A percentile compares a stretch with the other conserved stretches of the same genome.
Evolutionary conservation across 2,888 invertebrate genomes (phyloP).

Genomic region (Macrosoma leucophasiata): DNA sequence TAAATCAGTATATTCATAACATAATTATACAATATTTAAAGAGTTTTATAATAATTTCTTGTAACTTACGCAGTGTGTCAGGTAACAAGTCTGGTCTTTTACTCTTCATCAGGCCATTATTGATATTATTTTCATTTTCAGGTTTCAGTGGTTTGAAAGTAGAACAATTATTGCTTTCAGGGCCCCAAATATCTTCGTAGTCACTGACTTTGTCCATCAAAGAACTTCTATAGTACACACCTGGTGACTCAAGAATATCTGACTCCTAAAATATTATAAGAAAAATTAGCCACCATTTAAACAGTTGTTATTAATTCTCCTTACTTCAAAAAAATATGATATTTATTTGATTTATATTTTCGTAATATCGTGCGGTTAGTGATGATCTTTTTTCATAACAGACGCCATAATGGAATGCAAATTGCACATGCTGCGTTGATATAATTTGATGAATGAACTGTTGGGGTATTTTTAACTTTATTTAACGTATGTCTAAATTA

Average conservation of each 20-base stretch:
- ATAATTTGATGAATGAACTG: too few species aligned
- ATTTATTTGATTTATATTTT: conserved; percentile 15
- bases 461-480: too few species aligned
- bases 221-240: conserved; percentile 88
- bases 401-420: conserved; percentile 19
- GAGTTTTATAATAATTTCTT: conserved; percentile 6
- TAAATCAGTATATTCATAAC: neutral
- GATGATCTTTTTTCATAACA: conserved; percentile 25
- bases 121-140: conserved; percentile 56
- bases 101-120: conserved; percentile 70
- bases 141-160: conserved; percentile 63
- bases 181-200: conserved; percentile 96
- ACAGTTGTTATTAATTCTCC: neutral
- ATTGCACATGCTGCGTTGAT: conserved; percentile 13
- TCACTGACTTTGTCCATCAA: conserved; percentile 95
- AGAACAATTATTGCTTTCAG: conserved; percentile 71
- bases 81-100: conserved; percentile 78
- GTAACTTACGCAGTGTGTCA: conserved; percentile 72
- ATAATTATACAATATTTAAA: neutral
- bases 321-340: conserved; percentile 1
- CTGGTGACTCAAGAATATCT: conserved; percentile 88
- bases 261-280: conserved; percentile 75
- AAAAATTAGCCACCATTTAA: neutral
- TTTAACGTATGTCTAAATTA: too few species aligned
- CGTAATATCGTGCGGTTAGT: conserved; percentile 45